Evolutionary conservation across 2,113 vertebrate genomes (phyloP), one percentile per base, ranked within the genome.

Genomic region (Sardina pilchardus): DNA sequence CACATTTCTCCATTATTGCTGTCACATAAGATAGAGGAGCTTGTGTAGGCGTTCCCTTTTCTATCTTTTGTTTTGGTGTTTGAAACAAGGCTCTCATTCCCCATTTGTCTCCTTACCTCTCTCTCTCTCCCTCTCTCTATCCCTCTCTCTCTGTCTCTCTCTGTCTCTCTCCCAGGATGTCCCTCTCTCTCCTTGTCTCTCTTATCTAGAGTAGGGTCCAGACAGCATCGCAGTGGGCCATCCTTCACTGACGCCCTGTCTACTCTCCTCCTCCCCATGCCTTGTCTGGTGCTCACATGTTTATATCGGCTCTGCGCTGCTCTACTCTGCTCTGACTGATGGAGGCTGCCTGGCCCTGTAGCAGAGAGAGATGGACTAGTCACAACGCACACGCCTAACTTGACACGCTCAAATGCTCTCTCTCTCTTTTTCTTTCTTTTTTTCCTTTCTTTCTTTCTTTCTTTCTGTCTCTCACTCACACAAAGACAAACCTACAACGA

Each of bases 1-100:
- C 24, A 67, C n/a, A 30, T 67, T 30, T 67, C n/a, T 67, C 63
- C n/a, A 67, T 67, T 67, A 67, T 67, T 67, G 63, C 63, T 67
- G 63, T 67, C 63, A 67, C 71, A 78, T 30, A 17, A 78, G 30
- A 36, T 36, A 78, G 34, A 78, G 71, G 71, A 78, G 71, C 63
- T 67, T 67, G 63, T 26, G 56, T 63, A 63, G 56, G 56, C 56
- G 56, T 67, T 67, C n/a, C 56, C 19, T 67, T 67, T 67, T 67
- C 10, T 67, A 9, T 67, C 7, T 30, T 30, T 67, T 30, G 7
- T 30, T 67, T 30, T 30, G n/a, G n/a, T 30, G 2, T 67, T 67
- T 67, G 63, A 30, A 67, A 30, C 63, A 30, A 1, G 63, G 63
- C 63, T 30, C 63, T 30, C 30, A n/a, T 30, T 10, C 30, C n/a